Conservation (phyloP, 2,888 invertebrate species). For the Eurois occulta region DNA sequence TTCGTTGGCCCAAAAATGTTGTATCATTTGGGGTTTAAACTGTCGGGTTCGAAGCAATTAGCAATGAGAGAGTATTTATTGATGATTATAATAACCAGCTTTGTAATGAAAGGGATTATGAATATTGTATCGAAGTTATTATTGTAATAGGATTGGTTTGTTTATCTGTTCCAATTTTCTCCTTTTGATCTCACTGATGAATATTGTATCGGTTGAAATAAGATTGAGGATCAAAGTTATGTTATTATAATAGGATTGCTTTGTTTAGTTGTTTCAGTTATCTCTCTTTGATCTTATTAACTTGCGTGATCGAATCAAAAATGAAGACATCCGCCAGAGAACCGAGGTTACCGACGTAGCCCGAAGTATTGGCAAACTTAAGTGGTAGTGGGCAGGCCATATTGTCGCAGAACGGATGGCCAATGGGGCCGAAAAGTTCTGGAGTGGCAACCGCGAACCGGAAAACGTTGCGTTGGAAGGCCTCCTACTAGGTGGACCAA, state of each 20-base stretch:
- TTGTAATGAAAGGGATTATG: conserved; percentile 1
- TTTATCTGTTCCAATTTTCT: background rate
- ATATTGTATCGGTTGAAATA: background rate
- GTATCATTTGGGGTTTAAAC: conserved; percentile 24
- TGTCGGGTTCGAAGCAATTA: conserved; percentile 27
- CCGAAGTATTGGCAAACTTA: no score
- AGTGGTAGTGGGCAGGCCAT: no score
- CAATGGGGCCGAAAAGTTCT: no score
- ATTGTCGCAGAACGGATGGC: no score
- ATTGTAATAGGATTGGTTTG: background rate
- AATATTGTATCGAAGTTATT: conserved; percentile 8
- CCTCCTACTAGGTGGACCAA: no score
- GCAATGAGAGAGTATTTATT: conserved; percentile 2
- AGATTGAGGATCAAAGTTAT: background rate
- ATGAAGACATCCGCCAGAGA: no score
- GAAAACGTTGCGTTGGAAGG: no score
- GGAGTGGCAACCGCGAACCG: no score
- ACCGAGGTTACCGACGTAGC: no score
- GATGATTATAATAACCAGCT: background rate
- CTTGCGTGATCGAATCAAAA: no score
- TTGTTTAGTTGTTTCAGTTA: background rate
- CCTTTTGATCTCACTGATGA: background rate
- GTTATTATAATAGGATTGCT: background rate
- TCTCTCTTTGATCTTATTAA: background rate
- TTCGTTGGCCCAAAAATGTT: background rate